Evolutionary conservation across 2,113 vertebrate species (phyloP), one percentile per base, ranked within the genome.

Genomic region (Solea senegalensis): DNA sequence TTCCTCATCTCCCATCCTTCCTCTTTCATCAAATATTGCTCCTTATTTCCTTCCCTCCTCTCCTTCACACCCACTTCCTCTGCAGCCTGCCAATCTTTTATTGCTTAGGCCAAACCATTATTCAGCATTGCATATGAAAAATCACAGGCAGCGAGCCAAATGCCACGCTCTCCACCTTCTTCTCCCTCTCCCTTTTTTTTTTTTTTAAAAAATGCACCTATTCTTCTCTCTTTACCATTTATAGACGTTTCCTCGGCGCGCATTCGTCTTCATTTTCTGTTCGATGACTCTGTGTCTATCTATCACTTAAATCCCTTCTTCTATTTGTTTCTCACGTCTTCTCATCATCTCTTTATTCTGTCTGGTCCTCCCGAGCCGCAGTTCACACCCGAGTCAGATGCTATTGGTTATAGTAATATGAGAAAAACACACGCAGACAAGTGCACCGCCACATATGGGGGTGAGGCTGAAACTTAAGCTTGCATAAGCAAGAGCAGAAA

Each of bases 51-150:
- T 40, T 40, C 12, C 16, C n/a, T 6, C 15, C 52, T 16, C 5
- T 65, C 11, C 63, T 54, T 14, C 57, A 60, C 40, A 5, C 28
- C 40, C 13, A 74, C 60, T 21, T 67, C 58, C 49, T 80, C 74
- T 15, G 53, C 70, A 61, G 46, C 46, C 39, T 79, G 74, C 74
- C 74, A 61, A 16, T 78, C 67, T 58, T 63, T 78, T 75, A 67
- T 41, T 9, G 39, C 39, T 10, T 16, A 61, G 72, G 56, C 72
- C 52, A 76, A 75, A 84, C 89, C 65, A 81, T 85, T 83, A 88
- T 87, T 91, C 80, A 82, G 60, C 83, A 85, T 80, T 67, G 75
- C 62, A 45, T 80, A 82, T 75, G 64, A 70, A 64, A 60, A 76
- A 78, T 81, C 51, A 65, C 63, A 56, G 58, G 76, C 88, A 56